Conservation (phyloP, 2,797 vertebrate genomes). For the Neosilurus hyrtlii region DNA sequence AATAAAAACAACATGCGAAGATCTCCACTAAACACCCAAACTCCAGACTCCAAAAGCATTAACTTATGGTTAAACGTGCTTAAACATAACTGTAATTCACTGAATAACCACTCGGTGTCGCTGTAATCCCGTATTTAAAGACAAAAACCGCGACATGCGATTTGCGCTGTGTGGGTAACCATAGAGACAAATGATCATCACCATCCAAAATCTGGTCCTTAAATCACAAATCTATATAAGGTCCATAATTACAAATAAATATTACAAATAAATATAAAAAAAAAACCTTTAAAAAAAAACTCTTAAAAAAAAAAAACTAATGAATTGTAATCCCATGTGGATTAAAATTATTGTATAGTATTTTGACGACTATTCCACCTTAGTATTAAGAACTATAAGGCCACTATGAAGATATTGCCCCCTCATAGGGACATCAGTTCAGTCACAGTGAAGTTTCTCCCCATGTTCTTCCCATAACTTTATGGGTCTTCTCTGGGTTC, state of each 20-base stretch:
- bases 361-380: neutral
- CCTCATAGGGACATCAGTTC: too few relatives aligned
- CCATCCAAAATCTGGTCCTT: neutral
- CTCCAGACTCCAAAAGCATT: neutral
- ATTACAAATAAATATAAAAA: neutral
- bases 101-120: conserved; percentile 20
- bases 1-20: neutral
- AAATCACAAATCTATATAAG: neutral
- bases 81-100: neutral
- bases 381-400: neutral
- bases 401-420: neutral
- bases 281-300: too few relatives aligned
- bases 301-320: too few relatives aligned
- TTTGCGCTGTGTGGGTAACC: neutral
- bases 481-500: neutral
- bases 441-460: neutral
- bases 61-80: neutral
- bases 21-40: neutral
- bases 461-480: neutral
- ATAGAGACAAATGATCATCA: neutral
- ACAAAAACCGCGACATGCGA: neutral
- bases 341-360: neutral
- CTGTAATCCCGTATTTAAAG: neutral
- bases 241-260: neutral
- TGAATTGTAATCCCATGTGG: neutral